These are phyloP conservation scores for Xenops minutus DNA, from an alignment of 2,797 vertebrate species.

Conservation along the genomic window DNA sequence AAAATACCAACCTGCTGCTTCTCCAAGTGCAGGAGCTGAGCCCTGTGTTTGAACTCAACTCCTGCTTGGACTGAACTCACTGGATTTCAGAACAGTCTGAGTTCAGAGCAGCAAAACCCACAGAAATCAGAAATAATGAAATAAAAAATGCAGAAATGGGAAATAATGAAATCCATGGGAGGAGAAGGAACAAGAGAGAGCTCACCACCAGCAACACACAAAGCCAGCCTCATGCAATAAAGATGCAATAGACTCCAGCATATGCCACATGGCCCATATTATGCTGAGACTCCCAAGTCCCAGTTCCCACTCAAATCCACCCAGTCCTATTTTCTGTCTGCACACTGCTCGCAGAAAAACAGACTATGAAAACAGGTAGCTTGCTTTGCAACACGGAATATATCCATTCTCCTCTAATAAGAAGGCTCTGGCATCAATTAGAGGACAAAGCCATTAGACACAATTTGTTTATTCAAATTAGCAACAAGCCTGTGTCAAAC, in stretches of 20 bases:
- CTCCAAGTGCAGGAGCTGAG: not conserved
- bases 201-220: not conserved
- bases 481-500: not conserved
- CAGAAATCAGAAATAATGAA: not conserved
- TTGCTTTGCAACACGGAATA: not conserved
- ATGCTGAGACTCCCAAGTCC: not conserved
- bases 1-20: not conserved
- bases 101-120: not conserved
- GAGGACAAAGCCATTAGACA: not conserved
- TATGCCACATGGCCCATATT: rapidly evolving
- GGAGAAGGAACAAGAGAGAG: not conserved
- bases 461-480: conserved; percentile 25
- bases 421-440: not conserved
- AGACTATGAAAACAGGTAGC: not conserved
- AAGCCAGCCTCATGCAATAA: not conserved
- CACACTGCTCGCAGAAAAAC: not conserved
- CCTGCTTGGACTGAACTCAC: not conserved
- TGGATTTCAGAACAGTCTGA: not conserved
- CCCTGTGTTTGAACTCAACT: not conserved
- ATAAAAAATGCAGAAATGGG: not conserved
- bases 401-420: not conserved
- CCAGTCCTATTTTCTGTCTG: not conserved
- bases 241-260: rapidly evolving
- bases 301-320: not conserved
- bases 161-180: not conserved